phyloP scores from a whole-genome alignment of 2,888 invertebrate species.

The Drosophila meridionalis region DNA sequence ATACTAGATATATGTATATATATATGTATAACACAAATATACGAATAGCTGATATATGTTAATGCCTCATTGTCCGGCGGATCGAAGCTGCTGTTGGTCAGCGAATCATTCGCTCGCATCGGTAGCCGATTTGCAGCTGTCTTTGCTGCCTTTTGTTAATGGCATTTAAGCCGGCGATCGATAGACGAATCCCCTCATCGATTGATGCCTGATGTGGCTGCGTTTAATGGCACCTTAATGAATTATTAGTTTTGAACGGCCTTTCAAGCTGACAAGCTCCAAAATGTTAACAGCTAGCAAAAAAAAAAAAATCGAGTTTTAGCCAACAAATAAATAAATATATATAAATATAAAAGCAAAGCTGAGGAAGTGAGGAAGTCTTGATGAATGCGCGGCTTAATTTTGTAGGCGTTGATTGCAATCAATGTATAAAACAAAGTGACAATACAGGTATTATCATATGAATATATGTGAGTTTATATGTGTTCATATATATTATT shows the following conservation, averaged over 20 bases:
- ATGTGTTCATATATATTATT: not conserved
- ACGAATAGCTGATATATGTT: slow-evolving; percentile 60
- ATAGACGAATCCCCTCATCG: slow-evolving; percentile 23
- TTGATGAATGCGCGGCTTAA: not conserved
- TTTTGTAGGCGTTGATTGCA: slow-evolving; percentile 23
- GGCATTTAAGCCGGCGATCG: slow-evolving; percentile 64
- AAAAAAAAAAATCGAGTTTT: slow-evolving; percentile 37
- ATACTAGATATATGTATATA: slow-evolving; percentile 50
- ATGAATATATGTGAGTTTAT: not conserved
- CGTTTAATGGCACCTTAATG: slow-evolving; percentile 76
- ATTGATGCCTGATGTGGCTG: slow-evolving; percentile 38
- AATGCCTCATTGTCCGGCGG: slow-evolving; percentile 61
- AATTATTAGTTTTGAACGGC: slow-evolving; percentile 64
- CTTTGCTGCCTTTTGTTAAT: slow-evolving; percentile 42
- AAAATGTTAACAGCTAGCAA: slow-evolving; percentile 32
- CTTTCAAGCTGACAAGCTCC: slow-evolving; percentile 50
- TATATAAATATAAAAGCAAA: slow-evolving; percentile 14
- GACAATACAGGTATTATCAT: not conserved
- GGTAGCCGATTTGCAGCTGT: slow-evolving; percentile 65
- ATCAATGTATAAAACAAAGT: slow-evolving; percentile 5
- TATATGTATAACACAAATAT: slow-evolving; percentile 23
- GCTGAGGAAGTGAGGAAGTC: slow-evolving; percentile 39
- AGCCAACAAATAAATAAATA: slow-evolving; percentile 6
- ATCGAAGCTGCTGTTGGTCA: slow-evolving; percentile 47
- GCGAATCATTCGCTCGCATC: slow-evolving; percentile 29